Base-by-base conservation (phyloP, 2,888 invertebrate genomes). In the Drosophila melanosoma region DNA sequence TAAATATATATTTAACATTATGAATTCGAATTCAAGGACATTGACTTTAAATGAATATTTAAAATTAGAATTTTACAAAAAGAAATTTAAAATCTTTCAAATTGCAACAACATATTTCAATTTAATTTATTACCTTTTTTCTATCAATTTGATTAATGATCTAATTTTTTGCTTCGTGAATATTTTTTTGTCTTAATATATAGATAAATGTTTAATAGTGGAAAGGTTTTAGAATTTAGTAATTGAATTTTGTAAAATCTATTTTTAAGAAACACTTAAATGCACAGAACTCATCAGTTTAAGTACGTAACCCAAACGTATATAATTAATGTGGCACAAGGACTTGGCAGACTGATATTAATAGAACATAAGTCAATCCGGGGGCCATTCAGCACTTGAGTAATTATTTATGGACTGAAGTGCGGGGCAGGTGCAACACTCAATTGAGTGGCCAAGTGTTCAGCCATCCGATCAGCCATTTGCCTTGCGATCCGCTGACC, bases 371-470 rank as follows among this genome's bases (percentile, higher is more conserved):
- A 35, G 29, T 54, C 26, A 62, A 26, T 38, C 45, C 51, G 42
- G 59, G 51, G 59, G 51, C 33, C 38, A 57, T 66, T 66, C 36
- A 48, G 57, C 67, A 67, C 54, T 70, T 58, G 56, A 42, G 58
- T 58, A 64, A 67, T 67, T 75, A 64, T 80, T 64, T 67, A 59
- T 48, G 33, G 26, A 35, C 58, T 23, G 4, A 36, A 52, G 57
- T 52, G 56, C 1, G 29, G 29, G 29, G 29, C 29, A 29, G 29
- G 29, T 29, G 29, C 35, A 23, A 15, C 17, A 35, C 63, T 74
- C 79, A 65, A 77, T 53, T 45, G 74, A 58, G 49, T 64, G 56
- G 36, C n/a, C 35, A 49, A 77, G 32, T 60, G 73, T 36, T 57
- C 36, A 38, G 11, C 61, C 51, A 57, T 42, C 45, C 20, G 23